Evolutionary conservation across 2,888 invertebrate species (phyloP).

Genomic region (Selenia dentaria): DNA sequence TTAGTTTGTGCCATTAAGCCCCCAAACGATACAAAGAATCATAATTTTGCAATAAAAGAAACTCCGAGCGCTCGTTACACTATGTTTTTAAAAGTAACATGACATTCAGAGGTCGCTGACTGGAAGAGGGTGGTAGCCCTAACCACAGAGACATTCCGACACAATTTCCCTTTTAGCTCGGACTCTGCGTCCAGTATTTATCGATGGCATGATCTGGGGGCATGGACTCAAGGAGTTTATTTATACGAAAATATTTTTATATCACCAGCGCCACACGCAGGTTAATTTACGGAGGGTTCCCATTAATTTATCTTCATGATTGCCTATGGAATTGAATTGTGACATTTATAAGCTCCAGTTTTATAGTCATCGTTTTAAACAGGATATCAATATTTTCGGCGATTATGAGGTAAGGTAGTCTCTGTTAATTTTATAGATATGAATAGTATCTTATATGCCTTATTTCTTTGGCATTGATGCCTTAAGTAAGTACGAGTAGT

Average conservation of each 20-base stretch:
- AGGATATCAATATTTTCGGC: conserved; percentile 2
- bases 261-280: conserved; percentile 27
- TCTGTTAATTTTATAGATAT: too few species aligned
- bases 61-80: conserved; percentile 18
- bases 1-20: conserved; percentile 33
- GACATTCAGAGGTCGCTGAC: conserved; percentile 28
- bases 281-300: conserved; percentile 30
- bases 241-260: conserved; percentile 44
- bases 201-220: conserved; percentile 68
- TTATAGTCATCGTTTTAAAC: conserved; percentile 5
- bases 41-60: conserved; percentile 32
- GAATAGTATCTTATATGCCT: too few species aligned
- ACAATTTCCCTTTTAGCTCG: conserved; percentile 79
- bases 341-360: conserved; percentile 13
- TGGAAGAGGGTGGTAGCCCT: conserved; percentile 42
- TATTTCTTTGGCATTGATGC: too few species aligned
- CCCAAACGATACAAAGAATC: conserved; percentile 26
- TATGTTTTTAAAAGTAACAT: conserved; percentile 21
- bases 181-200: conserved; percentile 54
- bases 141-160: conserved; percentile 64
- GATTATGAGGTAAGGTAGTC: too few species aligned
- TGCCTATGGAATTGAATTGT: conserved; percentile 15
- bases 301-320: conserved; percentile 23
- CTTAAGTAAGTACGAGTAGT: too few species aligned
- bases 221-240: conserved; percentile 55